Evolutionary conservation across 1,140 invertebrate genomes (phyloP), one percentile per base, ranked within the genome.

Genomic region (Laodelphax striatellus): DNA sequence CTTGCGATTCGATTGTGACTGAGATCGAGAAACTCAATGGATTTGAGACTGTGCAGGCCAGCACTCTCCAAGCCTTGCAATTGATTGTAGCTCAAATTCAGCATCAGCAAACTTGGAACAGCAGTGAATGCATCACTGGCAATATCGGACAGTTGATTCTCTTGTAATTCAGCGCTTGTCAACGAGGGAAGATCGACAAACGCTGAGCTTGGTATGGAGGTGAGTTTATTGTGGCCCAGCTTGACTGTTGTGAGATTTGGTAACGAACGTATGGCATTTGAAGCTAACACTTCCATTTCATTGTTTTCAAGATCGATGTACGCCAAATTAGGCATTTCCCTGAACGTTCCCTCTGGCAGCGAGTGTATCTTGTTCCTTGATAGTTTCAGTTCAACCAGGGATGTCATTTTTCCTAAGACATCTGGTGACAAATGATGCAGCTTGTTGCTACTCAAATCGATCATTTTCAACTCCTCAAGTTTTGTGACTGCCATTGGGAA

Each of bases 21-120:
- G 41, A 90, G 70, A 72, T 90, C 88, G 24, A 91, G 71, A 8
- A 91, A 84, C 71, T 91, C 89, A n/a, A 91, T 71, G 9, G 87
- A 89, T 22, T 79, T 76, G 24, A 90, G 70, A 64, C 80, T 83
- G 11, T 81, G 78, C 16, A 91, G 72, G 5, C 88, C 88, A 22
- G 83, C 82, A 64, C 84, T 80, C 57, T 88, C 82, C 62, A 93
- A 73, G 46, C 77, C 81, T 8, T 76, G 77, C 52, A 91, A 74
- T 64, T 86, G 78, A 76, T 91, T 92, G 64, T 84, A 78, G 67
- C 89, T 92, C 53, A 92, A 70, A 77, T 92, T 92, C 10, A 94
- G 73, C 70, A 90, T 85, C 21, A 92, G 78, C 50, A 91, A 71
- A 50, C 88, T 82, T 8, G 87, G 86, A 14, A 86, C 81, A 64